Evolutionary conservation across 2,113 vertebrate genomes (phyloP).

Genomic region (Crotalus helleri): DNA sequence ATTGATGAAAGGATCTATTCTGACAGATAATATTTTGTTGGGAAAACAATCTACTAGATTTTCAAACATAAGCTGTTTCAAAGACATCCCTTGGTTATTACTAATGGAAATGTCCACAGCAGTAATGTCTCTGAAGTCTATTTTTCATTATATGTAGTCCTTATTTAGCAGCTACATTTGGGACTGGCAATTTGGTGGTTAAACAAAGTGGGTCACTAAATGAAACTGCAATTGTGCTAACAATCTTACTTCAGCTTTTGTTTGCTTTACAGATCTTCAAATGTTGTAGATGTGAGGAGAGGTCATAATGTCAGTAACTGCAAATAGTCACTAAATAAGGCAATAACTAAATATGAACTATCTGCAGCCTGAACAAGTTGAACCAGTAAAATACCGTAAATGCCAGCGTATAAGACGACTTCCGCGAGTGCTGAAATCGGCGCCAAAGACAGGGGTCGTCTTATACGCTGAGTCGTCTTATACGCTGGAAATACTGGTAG

Average conservation of each 20-base stretch:
- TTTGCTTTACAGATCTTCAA: background rate
- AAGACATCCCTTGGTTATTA: background rate
- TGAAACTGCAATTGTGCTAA: background rate
- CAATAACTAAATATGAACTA: background rate
- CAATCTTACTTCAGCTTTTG: background rate
- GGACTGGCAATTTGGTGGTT: background rate
- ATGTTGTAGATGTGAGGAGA: background rate
- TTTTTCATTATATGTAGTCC: background rate
- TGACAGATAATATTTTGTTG: background rate
- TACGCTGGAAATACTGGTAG: too few species aligned
- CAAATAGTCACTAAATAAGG: background rate
- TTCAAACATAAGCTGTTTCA: background rate
- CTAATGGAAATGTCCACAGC: background rate
- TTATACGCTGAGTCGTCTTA: too few species aligned
- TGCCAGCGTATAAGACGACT: too few species aligned
- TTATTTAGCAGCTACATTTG: background rate
- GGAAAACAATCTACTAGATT: background rate
- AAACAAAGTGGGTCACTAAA: background rate
- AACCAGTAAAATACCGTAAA: background rate
- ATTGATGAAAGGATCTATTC: background rate
- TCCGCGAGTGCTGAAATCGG: too few species aligned
- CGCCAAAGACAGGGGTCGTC: too few species aligned
- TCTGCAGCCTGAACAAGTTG: background rate
- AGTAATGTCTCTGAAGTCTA: background rate
- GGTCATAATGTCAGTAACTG: background rate